Percentiles rank a stretch among this genome's conserved stretches.
phyloP scores from a whole-genome alignment of 2,113 vertebrate genomes.

The Eretmodus cyanostictus region DNA sequence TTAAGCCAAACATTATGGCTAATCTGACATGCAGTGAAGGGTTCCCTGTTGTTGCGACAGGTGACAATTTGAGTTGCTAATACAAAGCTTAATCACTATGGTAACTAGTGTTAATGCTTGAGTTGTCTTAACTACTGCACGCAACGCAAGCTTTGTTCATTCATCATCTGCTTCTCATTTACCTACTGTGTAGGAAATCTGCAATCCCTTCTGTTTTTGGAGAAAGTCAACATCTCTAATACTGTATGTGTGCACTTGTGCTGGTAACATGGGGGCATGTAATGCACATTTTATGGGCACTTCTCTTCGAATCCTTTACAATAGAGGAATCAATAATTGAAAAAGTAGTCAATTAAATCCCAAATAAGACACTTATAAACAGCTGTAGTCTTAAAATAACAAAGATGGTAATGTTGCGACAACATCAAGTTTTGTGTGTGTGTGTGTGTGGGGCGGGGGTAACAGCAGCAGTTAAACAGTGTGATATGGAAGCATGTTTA shows the following conservation, averaged over 20 bases:
- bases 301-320: background rate
- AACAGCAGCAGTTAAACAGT: background rate
- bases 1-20: conserved; percentile 35
- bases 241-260: background rate
- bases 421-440: background rate
- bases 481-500: conserved; percentile 8
- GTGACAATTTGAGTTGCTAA: conserved; percentile 27
- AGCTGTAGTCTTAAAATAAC: background rate
- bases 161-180: background rate
- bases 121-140: conserved; percentile 8
- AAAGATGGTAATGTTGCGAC: background rate
- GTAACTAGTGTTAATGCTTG: conserved; percentile 18
- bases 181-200: background rate
- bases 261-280: background rate
- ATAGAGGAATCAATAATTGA: background rate
- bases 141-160: background rate
- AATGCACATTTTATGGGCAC: background rate
- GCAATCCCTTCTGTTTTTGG: background rate
- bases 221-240: background rate
- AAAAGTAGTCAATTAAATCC: background rate
- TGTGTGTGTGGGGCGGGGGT: background rate
- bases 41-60: background rate
- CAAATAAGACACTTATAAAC: background rate
- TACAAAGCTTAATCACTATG: conserved; percentile 30
- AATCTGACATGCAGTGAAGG: conserved; percentile 23